Conservation (phyloP, 2,113 vertebrate genomes). For the Baryphthengus martii region DNA sequence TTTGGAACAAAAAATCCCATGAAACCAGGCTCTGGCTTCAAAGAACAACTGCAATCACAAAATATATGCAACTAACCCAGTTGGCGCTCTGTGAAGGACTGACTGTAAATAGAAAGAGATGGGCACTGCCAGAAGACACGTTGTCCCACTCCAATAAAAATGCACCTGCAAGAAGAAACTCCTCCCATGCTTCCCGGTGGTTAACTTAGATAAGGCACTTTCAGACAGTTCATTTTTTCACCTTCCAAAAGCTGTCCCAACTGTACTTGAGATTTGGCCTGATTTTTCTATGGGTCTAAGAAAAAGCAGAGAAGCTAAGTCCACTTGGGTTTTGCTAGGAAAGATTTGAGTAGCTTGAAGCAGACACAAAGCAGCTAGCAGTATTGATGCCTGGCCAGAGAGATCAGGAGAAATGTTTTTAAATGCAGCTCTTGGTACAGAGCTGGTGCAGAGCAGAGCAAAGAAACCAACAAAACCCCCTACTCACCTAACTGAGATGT, state of each 20-base stretch:
- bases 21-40: not conserved
- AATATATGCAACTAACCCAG: not conserved
- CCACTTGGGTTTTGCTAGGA: not conserved
- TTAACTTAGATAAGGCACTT: not conserved
- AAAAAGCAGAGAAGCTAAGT: not conserved
- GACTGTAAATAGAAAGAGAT: not conserved
- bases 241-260: not conserved
- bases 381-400: rapidly evolving
- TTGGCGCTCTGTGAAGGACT: not conserved
- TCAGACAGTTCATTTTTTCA: not conserved
- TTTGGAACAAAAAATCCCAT: not conserved
- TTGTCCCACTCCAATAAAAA: not conserved
- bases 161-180: not conserved
- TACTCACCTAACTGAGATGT: not conserved
- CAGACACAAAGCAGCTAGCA: not conserved
- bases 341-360: not conserved
- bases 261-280: not conserved
- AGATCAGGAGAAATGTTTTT: not conserved
- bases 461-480: rapidly evolving
- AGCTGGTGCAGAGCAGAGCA: not conserved
- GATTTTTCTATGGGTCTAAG: not conserved
- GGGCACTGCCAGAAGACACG: not conserved
- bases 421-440: not conserved
- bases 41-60: not conserved
- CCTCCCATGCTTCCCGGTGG: not conserved